Evolutionary conservation across 2,113 vertebrate species (phyloP), one percentile per base, ranked within the genome.

Genomic region (Nymphicus hollandicus): DNA sequence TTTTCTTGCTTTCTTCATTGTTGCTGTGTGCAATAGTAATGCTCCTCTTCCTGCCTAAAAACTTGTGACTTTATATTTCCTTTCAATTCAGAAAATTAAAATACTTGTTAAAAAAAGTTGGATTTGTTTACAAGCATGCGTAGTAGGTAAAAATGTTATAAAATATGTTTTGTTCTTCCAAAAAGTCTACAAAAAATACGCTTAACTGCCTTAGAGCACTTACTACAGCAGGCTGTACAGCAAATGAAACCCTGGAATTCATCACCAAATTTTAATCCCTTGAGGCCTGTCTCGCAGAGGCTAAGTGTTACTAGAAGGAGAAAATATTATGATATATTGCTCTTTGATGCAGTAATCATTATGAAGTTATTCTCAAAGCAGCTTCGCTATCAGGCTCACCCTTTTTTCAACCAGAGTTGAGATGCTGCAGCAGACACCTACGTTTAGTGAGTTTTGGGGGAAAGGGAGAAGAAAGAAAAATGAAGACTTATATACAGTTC

Each of bases 331-430:
- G 41, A 92, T 96, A 66, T 68, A 85, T 84, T 91, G 77, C 81
- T 92, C 60, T 92, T 82, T 24, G 58, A 92, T 86, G 61, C 52
- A 94, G 85, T 91, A 94, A 85, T 76, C 13, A 2, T 95, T 92
- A 85, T 6, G 82, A 94, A 96, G 81, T 95, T 88, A 86, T 92
- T 94, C 92, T 93, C 96, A 94, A 83, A 94, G 77, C 65, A 95
- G 80, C 66, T 87, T 95, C 95, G 88, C 81, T 85, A 72, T 94
- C 85, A 94, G 85, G 17, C 53, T 96, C 71, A 44, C 77, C 65
- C 72, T 96, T 87, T 79, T 92, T 93, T 91, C 94, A 96, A 33
- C 33, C 68, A 73, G 88, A 93, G 86, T 71, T 95, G 93, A 95
- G 92, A 63, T 58, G 80, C 86, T 95, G 78, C 16, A 2, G 53